Evolutionary conservation across 2,113 vertebrate species (phyloP), one percentile per base, ranked within the genome.

Genomic region (Chionis minor): DNA sequence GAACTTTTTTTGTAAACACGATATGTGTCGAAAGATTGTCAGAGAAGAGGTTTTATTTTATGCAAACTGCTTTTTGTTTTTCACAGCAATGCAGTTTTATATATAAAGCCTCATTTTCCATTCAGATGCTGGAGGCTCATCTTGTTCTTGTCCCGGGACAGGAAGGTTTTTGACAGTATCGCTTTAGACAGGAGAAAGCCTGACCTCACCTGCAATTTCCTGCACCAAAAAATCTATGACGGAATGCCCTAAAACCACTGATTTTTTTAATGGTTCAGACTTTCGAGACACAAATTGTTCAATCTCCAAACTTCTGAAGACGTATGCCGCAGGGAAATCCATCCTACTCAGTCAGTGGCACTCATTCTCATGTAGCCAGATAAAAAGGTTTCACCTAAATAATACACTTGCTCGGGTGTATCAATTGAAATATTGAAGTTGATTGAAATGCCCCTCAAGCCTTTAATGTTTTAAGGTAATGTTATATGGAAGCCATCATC

Each of bases 401-500:
- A 94, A 96, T 79, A 90, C 49, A 63, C 86, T 78, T 58, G 28
- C 45, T 93, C 78, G 28, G 28, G 61, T 40, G 35, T 55, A 82
- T 32, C 70, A 61, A 67, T 89, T 94, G 81, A 90, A 97, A 96
- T 86, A 96, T 35, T 71, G 84, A 88, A 81, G 81, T 69, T 96
- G 81, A 86, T 74, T 90, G 92, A 95, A 91, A 92, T 44, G 69
- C n/a, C 96, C 70, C 84, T 95, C 45, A 58, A 90, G 92, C 63
- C 44, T 93, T 97, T 95, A 97, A 96, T 92, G 90, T 93, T 94
- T 96, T 96, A 96, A 96, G 90, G 75, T 93, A 96, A 96, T 95
- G 84, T 80, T 85, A 81, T 75, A 92, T 51, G 82, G 92, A 92
- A 96, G 72, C 70, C 72, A 86, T 81, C 92, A 94, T 97, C 83